A percentile compares a stretch with the other conserved stretches of the same genome.
Conservation (phyloP, 2,888 invertebrate species). For the Pristionchus mayeri region DNA sequence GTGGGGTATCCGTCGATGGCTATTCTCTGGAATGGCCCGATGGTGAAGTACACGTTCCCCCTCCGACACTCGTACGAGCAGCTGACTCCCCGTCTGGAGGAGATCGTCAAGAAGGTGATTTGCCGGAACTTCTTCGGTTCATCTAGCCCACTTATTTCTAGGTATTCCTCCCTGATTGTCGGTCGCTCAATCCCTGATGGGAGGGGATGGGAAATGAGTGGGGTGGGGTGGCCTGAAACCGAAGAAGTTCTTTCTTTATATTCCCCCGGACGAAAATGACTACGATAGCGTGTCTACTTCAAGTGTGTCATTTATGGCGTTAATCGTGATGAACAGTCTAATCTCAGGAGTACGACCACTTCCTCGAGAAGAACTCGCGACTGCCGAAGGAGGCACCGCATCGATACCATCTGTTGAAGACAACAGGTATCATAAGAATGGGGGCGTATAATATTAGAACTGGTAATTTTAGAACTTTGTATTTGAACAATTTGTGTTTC, state of each 20-base stretch:
- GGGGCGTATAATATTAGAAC: too few relatives aligned
- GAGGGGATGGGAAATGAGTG: too few relatives aligned
- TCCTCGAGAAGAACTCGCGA: constrained; percentile 62
- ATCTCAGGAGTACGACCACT: constrained; percentile 63
- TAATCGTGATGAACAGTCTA: neutral
- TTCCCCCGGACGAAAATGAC: neutral
- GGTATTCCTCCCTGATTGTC: too few relatives aligned
- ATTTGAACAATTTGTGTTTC: too few relatives aligned
- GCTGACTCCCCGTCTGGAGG: constrained; percentile 49
- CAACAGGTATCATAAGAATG: constrained; percentile 51
- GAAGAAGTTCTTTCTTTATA: neutral
- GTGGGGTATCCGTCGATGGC: constrained; percentile 67
- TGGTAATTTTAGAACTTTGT: too few relatives aligned
- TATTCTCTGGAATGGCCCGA: constrained; percentile 68
- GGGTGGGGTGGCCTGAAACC: too few relatives aligned
- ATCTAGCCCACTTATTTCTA: too few relatives aligned
- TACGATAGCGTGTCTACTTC: too few relatives aligned
- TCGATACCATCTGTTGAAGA: constrained; percentile 56
- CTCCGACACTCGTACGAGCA: constrained; percentile 52
- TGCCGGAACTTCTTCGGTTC: too few relatives aligned
- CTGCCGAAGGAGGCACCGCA: constrained; percentile 64
- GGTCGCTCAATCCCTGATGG: too few relatives aligned
- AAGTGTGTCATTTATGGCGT: too few relatives aligned
- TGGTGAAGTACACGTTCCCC: constrained; percentile 67
- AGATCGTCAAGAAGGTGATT: constrained; percentile 53